Evolutionary conservation across 2,113 vertebrate species (phyloP).

Genomic region (Jacana jacana): DNA sequence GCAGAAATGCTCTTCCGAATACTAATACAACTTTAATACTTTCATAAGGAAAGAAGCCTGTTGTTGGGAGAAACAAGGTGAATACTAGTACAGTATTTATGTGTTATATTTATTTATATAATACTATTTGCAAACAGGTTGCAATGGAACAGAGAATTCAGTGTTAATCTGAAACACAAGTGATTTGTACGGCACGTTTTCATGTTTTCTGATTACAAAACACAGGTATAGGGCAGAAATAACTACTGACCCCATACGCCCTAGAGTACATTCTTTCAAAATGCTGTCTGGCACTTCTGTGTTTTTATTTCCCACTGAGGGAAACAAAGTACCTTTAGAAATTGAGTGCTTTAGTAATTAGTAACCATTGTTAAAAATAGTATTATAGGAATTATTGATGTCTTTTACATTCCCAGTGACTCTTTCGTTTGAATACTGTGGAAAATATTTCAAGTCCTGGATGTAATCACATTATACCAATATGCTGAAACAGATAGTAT

Average conservation of each 20-base stretch:
- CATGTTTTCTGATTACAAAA: not conserved
- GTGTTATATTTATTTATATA: not conserved
- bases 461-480: not conserved
- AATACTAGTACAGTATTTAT: not conserved
- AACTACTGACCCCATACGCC: not conserved
- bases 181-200: not conserved
- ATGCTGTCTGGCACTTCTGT: not conserved
- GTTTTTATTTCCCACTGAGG: not conserved
- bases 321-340: not conserved
- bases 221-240: not conserved
- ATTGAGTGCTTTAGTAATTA: not conserved
- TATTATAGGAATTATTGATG: not conserved
- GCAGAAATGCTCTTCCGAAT: not conserved
- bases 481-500: not conserved
- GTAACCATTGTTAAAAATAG: not conserved
- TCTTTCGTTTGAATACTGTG: not conserved
- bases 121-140: not conserved
- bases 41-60: not conserved
- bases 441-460: not conserved
- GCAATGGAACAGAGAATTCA: not conserved
- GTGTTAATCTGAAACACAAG: not conserved
- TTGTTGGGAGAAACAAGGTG: not conserved
- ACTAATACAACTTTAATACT: not conserved
- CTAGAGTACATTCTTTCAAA: not conserved
- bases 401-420: not conserved